phyloP scores from a whole-genome alignment of 2,797 vertebrate genomes.

The Lutjanus argentimaculatus region DNA sequence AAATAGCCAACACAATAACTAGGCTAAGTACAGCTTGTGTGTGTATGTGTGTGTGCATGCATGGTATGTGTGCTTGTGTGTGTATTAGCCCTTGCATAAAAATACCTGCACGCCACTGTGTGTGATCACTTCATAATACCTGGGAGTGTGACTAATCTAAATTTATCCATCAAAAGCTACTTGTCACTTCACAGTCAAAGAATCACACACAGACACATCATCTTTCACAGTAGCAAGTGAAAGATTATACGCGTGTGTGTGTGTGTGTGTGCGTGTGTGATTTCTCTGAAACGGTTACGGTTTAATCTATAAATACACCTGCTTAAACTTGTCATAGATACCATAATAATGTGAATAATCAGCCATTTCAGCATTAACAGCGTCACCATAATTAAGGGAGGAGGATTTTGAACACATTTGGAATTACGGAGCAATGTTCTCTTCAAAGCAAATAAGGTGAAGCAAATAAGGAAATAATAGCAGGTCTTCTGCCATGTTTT shows the following conservation, averaged over 20 bases:
- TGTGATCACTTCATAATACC: constrained; percentile 38
- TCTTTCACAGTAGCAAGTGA: background rate
- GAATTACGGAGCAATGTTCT: background rate
- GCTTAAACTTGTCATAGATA: constrained; percentile 8
- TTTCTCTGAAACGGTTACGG: background rate
- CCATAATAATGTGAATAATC: background rate
- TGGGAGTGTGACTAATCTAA: constrained; percentile 55
- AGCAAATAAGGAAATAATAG: background rate
- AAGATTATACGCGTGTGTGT: background rate
- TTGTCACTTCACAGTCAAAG: constrained; percentile 49
- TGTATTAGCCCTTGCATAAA: constrained; percentile 9
- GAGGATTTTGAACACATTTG: background rate
- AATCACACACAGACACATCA: constrained; percentile 24
- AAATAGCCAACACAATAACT: constrained; percentile 38
- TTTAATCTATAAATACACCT: constrained; percentile 20
- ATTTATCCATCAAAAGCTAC: constrained; percentile 64
- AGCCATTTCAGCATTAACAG: no score
- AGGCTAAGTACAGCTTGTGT: constrained; percentile 40
- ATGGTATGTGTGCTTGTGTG: background rate
- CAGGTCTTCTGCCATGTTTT: background rate
- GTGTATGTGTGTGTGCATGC: background rate
- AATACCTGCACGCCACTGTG: constrained; percentile 22
- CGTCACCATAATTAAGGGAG: background rate
- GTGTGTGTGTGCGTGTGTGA: background rate
- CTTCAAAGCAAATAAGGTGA: background rate